Percentiles rank a stretch among this genome's conserved stretches.
Evolutionary conservation across 2,888 invertebrate genomes (phyloP).

Genomic region (Frankliniella intonsa): DNA sequence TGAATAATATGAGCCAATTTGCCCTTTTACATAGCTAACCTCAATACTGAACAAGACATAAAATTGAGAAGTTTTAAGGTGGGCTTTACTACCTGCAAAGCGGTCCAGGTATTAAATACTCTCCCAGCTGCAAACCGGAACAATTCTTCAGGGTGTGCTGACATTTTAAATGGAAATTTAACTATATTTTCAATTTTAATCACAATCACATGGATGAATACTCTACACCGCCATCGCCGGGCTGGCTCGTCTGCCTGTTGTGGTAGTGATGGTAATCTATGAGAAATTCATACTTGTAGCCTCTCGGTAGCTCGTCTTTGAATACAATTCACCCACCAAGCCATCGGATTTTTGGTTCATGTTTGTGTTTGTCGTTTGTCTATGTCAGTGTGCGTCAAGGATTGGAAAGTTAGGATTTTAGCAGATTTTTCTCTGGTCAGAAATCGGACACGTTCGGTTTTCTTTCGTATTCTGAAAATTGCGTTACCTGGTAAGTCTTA

Average conservation of each 20-base stretch:
- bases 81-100: conserved; percentile 48
- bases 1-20: no score
- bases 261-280: background rate
- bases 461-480: no score
- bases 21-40: no score
- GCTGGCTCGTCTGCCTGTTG: no score
- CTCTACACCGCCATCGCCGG: background rate
- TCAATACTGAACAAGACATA: no score
- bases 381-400: background rate
- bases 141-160: conserved; percentile 47
- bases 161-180: background rate
- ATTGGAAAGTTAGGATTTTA: background rate
- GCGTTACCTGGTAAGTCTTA: background rate
- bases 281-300: background rate
- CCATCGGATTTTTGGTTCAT: background rate
- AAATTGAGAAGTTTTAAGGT: no score
- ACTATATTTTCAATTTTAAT: background rate
- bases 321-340: background rate
- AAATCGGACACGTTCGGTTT: background rate
- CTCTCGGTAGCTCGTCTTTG: no score
- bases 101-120: conserved; percentile 68
- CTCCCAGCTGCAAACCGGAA: conserved; percentile 61
- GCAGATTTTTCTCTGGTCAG: background rate
- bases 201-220: background rate
- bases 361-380: conserved; percentile 18